A percentile compares a stretch with the other conserved stretches of the same genome.
Evolutionary conservation across 2,888 invertebrate species (phyloP).

Genomic region (Melinaea marsaeus): DNA sequence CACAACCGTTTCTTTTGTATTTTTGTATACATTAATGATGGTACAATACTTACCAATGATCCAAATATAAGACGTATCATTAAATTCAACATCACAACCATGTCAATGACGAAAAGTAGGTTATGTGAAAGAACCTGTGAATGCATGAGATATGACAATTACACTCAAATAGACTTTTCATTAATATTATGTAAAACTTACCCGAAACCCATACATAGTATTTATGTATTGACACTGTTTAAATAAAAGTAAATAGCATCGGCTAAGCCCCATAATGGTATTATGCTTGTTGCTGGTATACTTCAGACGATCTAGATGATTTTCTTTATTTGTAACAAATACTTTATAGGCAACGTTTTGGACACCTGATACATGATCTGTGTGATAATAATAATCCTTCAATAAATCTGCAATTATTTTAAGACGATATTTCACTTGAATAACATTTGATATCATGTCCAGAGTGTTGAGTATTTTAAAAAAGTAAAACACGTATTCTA

Average conservation of each 20-base stretch:
- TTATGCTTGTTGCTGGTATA: constrained; percentile 12
- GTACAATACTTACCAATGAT: constrained; percentile 23
- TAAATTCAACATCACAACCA: constrained; percentile 28
- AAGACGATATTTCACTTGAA: constrained; percentile 30
- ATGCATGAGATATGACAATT: neutral
- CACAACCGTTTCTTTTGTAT: neutral
- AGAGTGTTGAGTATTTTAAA: constrained; percentile 22
- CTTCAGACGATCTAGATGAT: constrained; percentile 22
- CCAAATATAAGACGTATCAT: constrained; percentile 27
- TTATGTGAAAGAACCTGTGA: constrained; percentile 27
- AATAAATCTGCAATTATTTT: constrained; percentile 26
- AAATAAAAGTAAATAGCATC: constrained; percentile 29
- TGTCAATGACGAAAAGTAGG: constrained; percentile 23
- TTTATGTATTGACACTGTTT: constrained; percentile 31
- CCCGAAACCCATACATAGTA: constrained; percentile 28
- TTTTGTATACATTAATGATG: neutral
- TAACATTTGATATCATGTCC: constrained; percentile 27
- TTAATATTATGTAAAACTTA: constrained; percentile 10
- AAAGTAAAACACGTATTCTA: constrained; percentile 23
- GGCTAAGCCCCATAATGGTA: constrained; percentile 23
- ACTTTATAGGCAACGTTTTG: constrained; percentile 12
- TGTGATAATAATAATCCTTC: constrained; percentile 19
- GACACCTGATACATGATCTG: constrained; percentile 14
- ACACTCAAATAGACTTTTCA: no score
- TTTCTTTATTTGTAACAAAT: neutral